Conservation (phyloP, 2,113 vertebrate species). For the Machaerirhynchus nigripectus region DNA sequence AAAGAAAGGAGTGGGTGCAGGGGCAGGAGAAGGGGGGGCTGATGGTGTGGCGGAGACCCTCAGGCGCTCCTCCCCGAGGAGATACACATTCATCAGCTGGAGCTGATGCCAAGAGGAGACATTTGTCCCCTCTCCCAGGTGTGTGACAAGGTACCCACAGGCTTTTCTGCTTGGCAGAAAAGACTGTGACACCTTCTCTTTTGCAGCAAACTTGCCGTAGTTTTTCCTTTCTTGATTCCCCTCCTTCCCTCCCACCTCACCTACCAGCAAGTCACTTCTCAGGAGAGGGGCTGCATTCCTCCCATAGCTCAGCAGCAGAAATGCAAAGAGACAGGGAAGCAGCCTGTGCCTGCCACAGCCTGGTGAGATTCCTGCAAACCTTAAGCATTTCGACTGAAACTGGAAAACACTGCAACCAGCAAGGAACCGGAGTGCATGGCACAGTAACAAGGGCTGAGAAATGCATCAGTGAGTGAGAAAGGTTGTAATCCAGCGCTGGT, state of each 20-base stretch:
- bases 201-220: fast-evolving
- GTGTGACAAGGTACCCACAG: neutral
- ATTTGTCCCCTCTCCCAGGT: neutral
- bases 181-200: neutral
- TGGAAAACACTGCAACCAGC: neutral
- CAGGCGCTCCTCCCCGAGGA: neutral
- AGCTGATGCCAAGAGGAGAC: neutral
- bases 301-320: neutral
- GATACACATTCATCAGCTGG: neutral
- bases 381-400: neutral
- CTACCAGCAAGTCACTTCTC: neutral
- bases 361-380: neutral
- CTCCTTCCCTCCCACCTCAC: neutral
- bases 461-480: neutral
- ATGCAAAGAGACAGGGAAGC: neutral
- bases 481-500: neutral
- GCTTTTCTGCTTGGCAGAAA: neutral
- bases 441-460: neutral
- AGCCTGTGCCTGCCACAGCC: neutral
- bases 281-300: neutral
- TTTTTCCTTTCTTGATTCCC: neutral
- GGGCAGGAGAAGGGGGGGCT: neutral
- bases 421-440: neutral
- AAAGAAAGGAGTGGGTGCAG: neutral
- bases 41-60: neutral